Base-by-base conservation (phyloP, 1,140 invertebrate species). In the Calosoma granatense region DNA sequence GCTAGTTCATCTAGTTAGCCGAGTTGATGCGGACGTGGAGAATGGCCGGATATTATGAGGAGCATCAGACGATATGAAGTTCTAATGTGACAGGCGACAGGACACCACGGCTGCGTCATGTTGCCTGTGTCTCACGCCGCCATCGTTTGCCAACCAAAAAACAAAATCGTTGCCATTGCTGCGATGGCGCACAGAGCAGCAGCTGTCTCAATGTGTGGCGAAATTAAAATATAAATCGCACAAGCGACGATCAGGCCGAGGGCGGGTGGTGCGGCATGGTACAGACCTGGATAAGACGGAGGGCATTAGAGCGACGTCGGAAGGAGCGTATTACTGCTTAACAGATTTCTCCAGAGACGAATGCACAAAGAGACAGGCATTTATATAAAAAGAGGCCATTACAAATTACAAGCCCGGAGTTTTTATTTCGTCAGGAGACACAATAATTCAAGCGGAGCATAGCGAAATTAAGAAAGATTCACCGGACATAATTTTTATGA, bases 191-290 rank as follows among this genome's bases (percentile, higher is more conserved):
- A 36, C 26, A 36, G n/a, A n/a, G 26, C 26, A n/a, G 6, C 26
- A 36, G 26, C 26, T 36, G 26, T 17, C 17, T 47, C 9, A 47
- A 47, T 47, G 41, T 47, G 41, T 47, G 41, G 41, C 41, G 15
- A 47, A 47, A 47, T 47, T 47, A 47, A 47, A 47, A 47, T 47
- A 47, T 47, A 47, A 47, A 47, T 47, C 41, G 41, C 15, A 47
- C 3, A 9, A 47, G 41, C 3, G 17, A 17, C 9, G 9, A 17
- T 11, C 41, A 3, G 15, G 9, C 14, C 26, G 26, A 6, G 4
- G 26, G 26, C 6, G 14, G 4, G 26, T 6, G 14, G 26, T 6
- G 14, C 4, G 26, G 14, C 4, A 6, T 6, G 14, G 26, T 6
- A 30, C 26, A 30, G 14, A 12, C 9, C 15, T 12, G 41, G 41